Conservation (phyloP, 2,797 vertebrate genomes). For the Anas acuta region DNA sequence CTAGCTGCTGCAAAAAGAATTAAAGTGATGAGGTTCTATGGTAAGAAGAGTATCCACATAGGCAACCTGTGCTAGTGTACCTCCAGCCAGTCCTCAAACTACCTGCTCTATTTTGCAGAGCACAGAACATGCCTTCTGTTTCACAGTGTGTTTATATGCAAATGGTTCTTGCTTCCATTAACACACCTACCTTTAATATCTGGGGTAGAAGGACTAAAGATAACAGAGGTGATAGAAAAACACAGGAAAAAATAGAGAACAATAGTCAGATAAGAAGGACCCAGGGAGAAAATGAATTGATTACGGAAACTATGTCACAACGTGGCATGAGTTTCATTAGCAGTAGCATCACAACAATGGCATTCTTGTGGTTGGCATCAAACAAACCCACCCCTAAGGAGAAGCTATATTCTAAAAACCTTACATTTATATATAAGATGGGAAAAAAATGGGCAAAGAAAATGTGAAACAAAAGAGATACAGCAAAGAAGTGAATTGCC, state of each 20-base stretch:
- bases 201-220: not conserved
- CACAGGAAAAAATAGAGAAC: not conserved
- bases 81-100: not conserved
- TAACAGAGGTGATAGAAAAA: not conserved
- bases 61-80: not conserved
- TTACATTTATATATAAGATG: not conserved
- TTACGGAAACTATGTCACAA: not conserved
- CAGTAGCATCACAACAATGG: not conserved
- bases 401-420: not conserved
- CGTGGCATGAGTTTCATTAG: not conserved
- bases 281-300: not conserved
- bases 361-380: not conserved
- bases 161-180: not conserved
- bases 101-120: not conserved
- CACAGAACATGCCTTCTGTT: not conserved
- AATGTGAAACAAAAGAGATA: not conserved
- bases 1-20: not conserved
- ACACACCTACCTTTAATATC: not conserved
- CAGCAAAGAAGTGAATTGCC: not conserved
- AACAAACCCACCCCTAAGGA: not conserved
- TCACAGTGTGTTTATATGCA: not conserved
- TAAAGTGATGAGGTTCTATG: not conserved
- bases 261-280: not conserved
- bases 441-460: rapidly evolving
- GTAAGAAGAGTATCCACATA: not conserved